A percentile compares a stretch with the other conserved stretches of the same genome.
phyloP scores from a whole-genome alignment of 2,797 vertebrate species.

The Botia kubotai region DNA sequence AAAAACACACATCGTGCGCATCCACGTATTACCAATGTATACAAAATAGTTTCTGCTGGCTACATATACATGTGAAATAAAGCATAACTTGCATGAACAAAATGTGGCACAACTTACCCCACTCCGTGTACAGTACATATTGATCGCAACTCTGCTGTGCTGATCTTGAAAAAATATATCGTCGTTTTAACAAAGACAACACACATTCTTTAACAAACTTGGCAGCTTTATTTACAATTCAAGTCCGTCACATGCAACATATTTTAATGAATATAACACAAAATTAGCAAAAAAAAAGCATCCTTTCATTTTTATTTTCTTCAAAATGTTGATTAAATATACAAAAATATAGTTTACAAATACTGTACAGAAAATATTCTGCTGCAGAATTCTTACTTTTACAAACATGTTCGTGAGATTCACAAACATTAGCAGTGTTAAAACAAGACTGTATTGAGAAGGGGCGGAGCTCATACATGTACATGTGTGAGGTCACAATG shows the following conservation, averaged over 20 bases:
- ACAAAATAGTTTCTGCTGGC: too few relatives aligned
- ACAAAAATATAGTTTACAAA: conserved; percentile 99
- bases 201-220: conserved; percentile 72
- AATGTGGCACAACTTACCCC: too few relatives aligned
- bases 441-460: conserved; percentile 55
- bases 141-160: neutral
- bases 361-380: conserved; percentile 97
- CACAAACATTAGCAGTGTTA: conserved; percentile 87
- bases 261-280: conserved; percentile 82
- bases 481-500: conserved; percentile 40
- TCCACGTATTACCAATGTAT: too few relatives aligned
- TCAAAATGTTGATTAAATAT: conserved; percentile 96
- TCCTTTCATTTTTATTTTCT: conserved; percentile 75
- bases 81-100: too few relatives aligned
- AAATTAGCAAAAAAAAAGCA: conserved; percentile 86
- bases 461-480: conserved; percentile 13
- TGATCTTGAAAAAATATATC: too few relatives aligned
- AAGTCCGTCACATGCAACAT: conserved; percentile 92
- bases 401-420: conserved; percentile 90
- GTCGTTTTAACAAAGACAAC: conserved; percentile 25
- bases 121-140: neutral
- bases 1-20: too few relatives aligned
- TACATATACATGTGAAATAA: too few relatives aligned
- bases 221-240: conserved; percentile 93
- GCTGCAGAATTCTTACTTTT: conserved; percentile 92